Base-by-base conservation (phyloP, 30 jellyfish, hydroid and myxozoan species). In the Morbakka virulenta region DNA sequence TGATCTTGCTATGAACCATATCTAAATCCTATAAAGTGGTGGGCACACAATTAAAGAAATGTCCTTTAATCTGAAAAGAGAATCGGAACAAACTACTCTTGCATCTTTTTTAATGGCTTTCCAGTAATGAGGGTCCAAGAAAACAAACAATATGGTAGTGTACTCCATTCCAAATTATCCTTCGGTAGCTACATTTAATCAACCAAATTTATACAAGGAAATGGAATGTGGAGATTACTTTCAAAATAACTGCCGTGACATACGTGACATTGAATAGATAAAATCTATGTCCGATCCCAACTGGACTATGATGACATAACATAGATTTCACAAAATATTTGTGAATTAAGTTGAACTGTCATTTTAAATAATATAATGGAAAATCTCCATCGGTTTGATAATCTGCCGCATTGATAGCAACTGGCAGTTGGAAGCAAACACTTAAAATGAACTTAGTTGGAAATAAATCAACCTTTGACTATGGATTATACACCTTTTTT, bases 71-170 rank as follows among this genome's bases (percentile, higher is more conserved):
- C 87, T 2, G 62, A 72, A 36, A 62, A 73, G 41, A 31, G 86
- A 65, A 48, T 0, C 50, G 32, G 64, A 64, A 65, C 51, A 1
- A 51, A 62, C 62, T 69, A 62, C 64, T 85, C 88, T 28, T 47
- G 24, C 30, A 35, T 82, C 20, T 4, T 52, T 28, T 72, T 61
- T 61, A 64, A 62, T 49, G 76, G 50, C 23, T 69, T 30, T 33
- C 73, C 88, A 32, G 77, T 71, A 4, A 50, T 28, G 61, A 67
- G 64, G 23, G 81, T 57, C 48, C 65, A 61, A 26, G 81, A 63
- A 50, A 74, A 83, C 4, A 83, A 82, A 47, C 94, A 70, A 30
- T 69, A 51, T 3, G 94, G 93, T 0, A 47, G 69, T 17, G 69
- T 81, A n/a, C 74, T 82, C 1, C 81, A 82, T 48, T 21, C 86